Evolutionary conservation across 1,140 invertebrate genomes (phyloP).

Genomic region (Pachyrhynchus sulphureomaculatus): DNA sequence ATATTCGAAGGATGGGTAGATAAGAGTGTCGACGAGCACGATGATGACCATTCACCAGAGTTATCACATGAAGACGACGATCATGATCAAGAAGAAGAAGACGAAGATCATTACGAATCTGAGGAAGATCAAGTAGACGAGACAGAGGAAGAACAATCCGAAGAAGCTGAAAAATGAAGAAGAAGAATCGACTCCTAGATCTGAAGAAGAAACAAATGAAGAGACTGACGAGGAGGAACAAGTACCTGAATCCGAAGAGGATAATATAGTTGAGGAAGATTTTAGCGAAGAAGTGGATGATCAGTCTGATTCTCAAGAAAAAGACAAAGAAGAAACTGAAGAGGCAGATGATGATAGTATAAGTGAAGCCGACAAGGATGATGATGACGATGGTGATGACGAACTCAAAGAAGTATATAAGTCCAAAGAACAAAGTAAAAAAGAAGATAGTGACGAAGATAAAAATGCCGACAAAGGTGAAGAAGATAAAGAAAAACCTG

Average conservation of each 20-base stretch:
- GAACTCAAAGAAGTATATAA: not conserved
- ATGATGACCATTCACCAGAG: slow-evolving; percentile 47
- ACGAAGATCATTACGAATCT: slow-evolving; percentile 28
- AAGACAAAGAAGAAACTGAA: slow-evolving; percentile 46
- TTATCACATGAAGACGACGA: slow-evolving; percentile 41
- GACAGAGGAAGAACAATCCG: slow-evolving; percentile 28
- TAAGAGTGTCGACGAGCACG: slow-evolving; percentile 58
- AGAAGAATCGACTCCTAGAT: slow-evolving; percentile 24
- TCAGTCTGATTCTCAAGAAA: slow-evolving; percentile 38
- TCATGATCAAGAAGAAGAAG: slow-evolving; percentile 48
- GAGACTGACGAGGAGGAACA: slow-evolving; percentile 40
- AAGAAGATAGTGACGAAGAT: slow-evolving; percentile 38
- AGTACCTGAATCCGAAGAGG: slow-evolving; percentile 38
- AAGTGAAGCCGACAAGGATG: slow-evolving; percentile 39
- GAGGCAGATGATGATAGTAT: slow-evolving; percentile 48
- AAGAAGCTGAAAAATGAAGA: slow-evolving; percentile 32
- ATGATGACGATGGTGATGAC: not conserved
- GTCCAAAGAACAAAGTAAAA: not conserved
- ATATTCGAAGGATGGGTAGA: slow-evolving; percentile 79
- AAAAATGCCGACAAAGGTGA: slow-evolving; percentile 43
- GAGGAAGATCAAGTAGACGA: slow-evolving; percentile 38
- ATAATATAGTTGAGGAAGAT: slow-evolving; percentile 28
- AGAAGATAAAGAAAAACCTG: slow-evolving; percentile 42
- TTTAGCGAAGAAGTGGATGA: slow-evolving; percentile 31
- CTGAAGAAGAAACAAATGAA: slow-evolving; percentile 34